These are phyloP conservation scores for Bembecia ichneumoniformis DNA, from an alignment of 2,888 invertebrate genomes.

Conservation along the genomic window DNA sequence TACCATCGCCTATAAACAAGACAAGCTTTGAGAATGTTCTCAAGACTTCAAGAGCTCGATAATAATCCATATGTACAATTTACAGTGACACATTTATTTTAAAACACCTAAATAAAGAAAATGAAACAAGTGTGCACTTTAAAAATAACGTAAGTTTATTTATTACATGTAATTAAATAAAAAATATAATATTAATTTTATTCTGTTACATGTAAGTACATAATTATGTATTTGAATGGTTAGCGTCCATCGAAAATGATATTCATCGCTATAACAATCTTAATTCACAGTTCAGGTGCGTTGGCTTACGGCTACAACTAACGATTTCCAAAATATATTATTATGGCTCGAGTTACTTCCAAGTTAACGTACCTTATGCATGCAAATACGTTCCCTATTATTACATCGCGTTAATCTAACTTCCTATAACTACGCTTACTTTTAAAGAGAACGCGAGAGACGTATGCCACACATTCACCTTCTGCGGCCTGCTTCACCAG, in stretches of 20 bases:
- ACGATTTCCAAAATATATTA: constrained; percentile 66
- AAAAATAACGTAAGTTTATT: constrained; percentile 73
- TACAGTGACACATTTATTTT: too few species aligned
- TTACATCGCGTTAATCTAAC: constrained; percentile 53
- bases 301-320: too few species aligned
- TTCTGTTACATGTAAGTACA: constrained; percentile 43
- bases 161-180: constrained; percentile 71
- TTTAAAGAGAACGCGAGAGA: constrained; percentile 25
- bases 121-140: constrained; percentile 31
- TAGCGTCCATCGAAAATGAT: too few species aligned
- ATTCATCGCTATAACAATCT: too few species aligned
- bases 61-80: too few species aligned
- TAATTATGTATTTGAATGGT: too few species aligned
- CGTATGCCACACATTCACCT: too few species aligned
- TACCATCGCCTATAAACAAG: too few species aligned
- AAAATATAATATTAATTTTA: constrained; percentile 54
- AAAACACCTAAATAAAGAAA: not conserved
- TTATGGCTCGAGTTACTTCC: constrained; percentile 67
- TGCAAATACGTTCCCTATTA: constrained; percentile 40
- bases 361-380: constrained; percentile 63
- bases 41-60: too few species aligned
- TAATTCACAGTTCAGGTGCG: too few species aligned
- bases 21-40: too few species aligned
- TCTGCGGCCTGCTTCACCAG: too few species aligned
- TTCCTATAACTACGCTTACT: constrained; percentile 58